These are phyloP conservation scores for Amphipyra tragopoginis DNA, from an alignment of 2,888 invertebrate genomes.

Conservation along the genomic window DNA sequence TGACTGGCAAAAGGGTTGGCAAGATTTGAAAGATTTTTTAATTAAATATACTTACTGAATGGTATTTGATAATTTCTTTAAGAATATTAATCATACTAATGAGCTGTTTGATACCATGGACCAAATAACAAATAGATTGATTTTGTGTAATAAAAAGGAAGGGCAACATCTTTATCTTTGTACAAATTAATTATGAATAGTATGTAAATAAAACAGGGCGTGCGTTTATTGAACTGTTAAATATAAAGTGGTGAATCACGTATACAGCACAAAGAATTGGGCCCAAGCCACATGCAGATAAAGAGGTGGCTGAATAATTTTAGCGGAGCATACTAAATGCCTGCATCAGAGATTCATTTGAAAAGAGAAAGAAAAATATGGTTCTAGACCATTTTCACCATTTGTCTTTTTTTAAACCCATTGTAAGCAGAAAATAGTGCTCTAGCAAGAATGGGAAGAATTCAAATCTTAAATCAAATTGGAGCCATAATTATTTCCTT, in stretches of 20 bases:
- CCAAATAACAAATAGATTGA: neutral
- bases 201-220: constrained; percentile 21
- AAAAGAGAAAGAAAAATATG: neutral
- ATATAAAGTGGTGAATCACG: constrained; percentile 50
- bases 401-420: neutral
- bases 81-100: neutral
- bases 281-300: constrained; percentile 11
- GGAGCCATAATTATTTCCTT: neutral
- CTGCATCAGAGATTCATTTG: neutral
- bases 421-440: no score
- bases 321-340: constrained; percentile 2
- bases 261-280: constrained; percentile 43
- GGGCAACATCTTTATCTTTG: neutral
- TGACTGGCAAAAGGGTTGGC: no score
- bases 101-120: neutral
- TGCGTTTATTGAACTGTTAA: constrained; percentile 32
- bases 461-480: neutral
- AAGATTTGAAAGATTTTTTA: no score
- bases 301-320: constrained; percentile 21
- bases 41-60: no score
- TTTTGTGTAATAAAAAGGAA: neutral
- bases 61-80: neutral
- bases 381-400: neutral
- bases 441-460: neutral
- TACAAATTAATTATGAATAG: neutral